Evolutionary conservation across 1,140 invertebrate species (phyloP), one percentile per base, ranked within the genome.

Genomic region (Frieseomelitta varia): DNA sequence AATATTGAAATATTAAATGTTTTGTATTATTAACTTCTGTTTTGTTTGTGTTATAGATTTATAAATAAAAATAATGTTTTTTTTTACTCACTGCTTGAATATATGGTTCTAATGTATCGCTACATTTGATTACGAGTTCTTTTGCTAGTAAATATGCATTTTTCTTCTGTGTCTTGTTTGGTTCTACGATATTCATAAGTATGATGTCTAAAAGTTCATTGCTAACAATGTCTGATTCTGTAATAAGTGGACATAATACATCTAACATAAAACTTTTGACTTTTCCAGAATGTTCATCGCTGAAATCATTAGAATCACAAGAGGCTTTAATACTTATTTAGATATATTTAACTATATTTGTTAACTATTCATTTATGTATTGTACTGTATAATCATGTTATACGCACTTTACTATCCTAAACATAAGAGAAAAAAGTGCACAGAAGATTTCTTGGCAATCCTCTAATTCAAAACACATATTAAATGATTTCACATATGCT

Each of bases 381-480:
- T 55, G 0, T 19, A 15, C 15, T 56, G 61, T 65, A 72, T 39
- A 30, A 58, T 51, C 6, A 30, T 55, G 21, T 14, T 80, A 63
- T 82, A 96, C 96, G 97, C 94, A 99, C 98, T 98, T 99, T 89
- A 99, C 97, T 94, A 99, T 99, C 94, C 97, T 98, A 93, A 99
- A 99, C 96, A 99, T 99, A n/a, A 99, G 96, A 73, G 97, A 97
- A 94, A 99, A 99, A 1, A 99, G 95, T 65, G 97, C 97, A 92
- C 98, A 98, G 93, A 99, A 99, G 91, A 99, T 99, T 94, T 99
- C 98, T 94, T 99, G 98, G 91, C 98, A 99, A 94, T 99, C 98
- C 94, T 99, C 99, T 63, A 99, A 94, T 93, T 99, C 99, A 93
- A 99, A 99, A 94, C 99, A 99, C 97, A 99, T 99, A 94, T 99